Evolutionary conservation across 2,888 invertebrate species (phyloP).

Genomic region (Nasonia oneida): DNA sequence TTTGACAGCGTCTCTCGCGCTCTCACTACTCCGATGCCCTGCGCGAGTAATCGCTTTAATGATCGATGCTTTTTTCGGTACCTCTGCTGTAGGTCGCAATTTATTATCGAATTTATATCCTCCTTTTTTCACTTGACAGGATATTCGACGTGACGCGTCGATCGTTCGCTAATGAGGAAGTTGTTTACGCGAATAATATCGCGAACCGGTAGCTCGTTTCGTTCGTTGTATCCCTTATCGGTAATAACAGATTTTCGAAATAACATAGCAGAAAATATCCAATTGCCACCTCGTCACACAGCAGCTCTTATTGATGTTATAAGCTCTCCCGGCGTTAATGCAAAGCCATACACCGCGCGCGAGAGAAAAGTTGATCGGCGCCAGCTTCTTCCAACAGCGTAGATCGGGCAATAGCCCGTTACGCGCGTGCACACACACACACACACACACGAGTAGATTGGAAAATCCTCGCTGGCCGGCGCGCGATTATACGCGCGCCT

Average conservation of each 20-base stretch:
- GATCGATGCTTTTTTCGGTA: constrained; percentile 16
- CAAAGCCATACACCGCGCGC: not conserved
- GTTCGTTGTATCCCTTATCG: not conserved
- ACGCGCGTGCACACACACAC: constrained; percentile 3
- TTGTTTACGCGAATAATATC: too few species aligned
- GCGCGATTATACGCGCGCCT: constrained; percentile 60
- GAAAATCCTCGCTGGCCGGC: constrained; percentile 55
- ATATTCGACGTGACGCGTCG: not conserved
- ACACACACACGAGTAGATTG: constrained; percentile 22
- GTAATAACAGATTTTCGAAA: not conserved
- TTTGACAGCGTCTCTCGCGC: constrained; percentile 20
- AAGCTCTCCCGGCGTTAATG: not conserved
- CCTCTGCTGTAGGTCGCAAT: not conserved
- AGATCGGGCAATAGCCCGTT: constrained; percentile 54
- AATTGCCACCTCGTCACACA: constrained; percentile 10
- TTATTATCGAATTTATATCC: not conserved
- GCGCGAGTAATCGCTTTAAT: constrained; percentile 3
- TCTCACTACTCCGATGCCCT: not conserved
- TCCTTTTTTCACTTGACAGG: not conserved
- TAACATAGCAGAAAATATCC: not conserved
- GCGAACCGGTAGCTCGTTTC: not conserved
- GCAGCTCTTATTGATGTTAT: not conserved
- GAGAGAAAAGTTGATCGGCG: constrained; percentile 14
- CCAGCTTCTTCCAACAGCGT: not conserved
- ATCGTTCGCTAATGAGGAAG: too few species aligned